These are phyloP conservation scores for Scylla paramamosain DNA, from an alignment of 1,140 invertebrate genomes.

Conservation along the genomic window DNA sequence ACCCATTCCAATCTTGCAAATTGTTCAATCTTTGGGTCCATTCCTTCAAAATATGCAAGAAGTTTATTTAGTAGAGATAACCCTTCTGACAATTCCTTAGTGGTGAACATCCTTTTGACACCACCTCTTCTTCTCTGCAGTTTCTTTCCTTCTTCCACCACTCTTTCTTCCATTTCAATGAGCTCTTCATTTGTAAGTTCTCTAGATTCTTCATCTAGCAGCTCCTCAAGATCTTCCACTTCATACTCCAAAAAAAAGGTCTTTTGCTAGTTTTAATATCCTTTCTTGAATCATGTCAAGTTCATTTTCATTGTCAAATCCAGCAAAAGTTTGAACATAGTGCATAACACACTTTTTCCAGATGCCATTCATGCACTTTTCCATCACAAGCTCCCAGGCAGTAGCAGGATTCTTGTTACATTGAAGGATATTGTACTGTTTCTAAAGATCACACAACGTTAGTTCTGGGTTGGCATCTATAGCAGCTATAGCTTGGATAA, in stretches of 20 bases:
- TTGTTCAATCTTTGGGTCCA: neutral
- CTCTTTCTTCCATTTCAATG: neutral
- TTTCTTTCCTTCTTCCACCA: neutral
- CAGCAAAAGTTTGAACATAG: neutral
- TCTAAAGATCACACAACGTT: neutral
- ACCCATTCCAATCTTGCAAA: neutral
- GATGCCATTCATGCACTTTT: neutral
- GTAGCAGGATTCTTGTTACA: neutral
- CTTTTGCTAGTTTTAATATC: conserved; percentile 35
- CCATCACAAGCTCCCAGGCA: neutral
- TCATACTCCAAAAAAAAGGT: neutral
- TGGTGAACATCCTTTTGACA: neutral
- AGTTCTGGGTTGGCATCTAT: neutral
- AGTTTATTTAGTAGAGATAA: no score
- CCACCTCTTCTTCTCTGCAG: neutral
- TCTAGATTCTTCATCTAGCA: neutral
- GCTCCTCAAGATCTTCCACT: conserved; percentile 2
- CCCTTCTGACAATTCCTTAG: neutral
- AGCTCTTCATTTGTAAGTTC: no score
- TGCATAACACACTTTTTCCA: neutral
- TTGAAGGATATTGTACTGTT: conserved; percentile 27
- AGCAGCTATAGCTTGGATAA: neutral
- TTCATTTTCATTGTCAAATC: neutral
- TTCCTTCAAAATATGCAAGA: no score
- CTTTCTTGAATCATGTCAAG: neutral